Conservation (phyloP, 2,888 invertebrate species). For the Rhynchonema sp. region DNA sequence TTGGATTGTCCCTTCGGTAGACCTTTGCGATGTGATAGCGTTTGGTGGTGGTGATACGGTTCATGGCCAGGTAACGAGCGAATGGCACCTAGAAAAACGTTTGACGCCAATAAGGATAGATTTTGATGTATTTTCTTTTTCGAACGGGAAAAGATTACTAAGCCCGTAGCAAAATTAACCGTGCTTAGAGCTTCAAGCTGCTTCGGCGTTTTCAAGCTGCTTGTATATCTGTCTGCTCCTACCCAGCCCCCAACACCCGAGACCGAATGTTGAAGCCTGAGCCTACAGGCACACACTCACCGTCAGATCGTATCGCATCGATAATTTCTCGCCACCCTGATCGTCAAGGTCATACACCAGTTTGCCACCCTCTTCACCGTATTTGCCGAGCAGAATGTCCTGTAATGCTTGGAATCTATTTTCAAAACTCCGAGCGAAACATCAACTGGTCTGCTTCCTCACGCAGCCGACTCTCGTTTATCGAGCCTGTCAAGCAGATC, state of each 20-base stretch:
- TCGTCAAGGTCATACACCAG: conserved; percentile 93
- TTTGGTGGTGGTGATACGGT: conserved; percentile 79
- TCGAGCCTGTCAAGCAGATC: too few relatives aligned
- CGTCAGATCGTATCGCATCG: conserved; percentile 86
- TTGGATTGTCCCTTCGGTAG: conserved; percentile 70
- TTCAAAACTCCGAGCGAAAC: too few relatives aligned
- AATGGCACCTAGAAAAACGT: conserved; percentile 63
- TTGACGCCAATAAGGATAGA: neutral
- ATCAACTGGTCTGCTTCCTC: too few relatives aligned
- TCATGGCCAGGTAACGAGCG: conserved; percentile 92
- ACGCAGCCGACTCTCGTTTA: too few relatives aligned
- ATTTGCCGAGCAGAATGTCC: conserved; percentile 94
- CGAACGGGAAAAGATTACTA: too few relatives aligned
- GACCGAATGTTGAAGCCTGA: too few relatives aligned
- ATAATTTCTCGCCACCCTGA: conserved; percentile 90
- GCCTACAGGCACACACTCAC: too few relatives aligned
- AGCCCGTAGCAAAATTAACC: too few relatives aligned
- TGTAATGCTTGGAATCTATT: conserved; percentile 30
- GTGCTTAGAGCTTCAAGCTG: too few relatives aligned
- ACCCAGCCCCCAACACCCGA: too few relatives aligned
- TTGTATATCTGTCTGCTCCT: too few relatives aligned
- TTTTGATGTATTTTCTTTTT: neutral
- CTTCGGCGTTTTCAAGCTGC: too few relatives aligned
- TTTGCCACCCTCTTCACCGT: conserved; percentile 96
- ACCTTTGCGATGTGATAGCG: conserved; percentile 97